Evolutionary conservation across 2,113 vertebrate genomes (phyloP).

Genomic region (Malurus cyaneus): DNA sequence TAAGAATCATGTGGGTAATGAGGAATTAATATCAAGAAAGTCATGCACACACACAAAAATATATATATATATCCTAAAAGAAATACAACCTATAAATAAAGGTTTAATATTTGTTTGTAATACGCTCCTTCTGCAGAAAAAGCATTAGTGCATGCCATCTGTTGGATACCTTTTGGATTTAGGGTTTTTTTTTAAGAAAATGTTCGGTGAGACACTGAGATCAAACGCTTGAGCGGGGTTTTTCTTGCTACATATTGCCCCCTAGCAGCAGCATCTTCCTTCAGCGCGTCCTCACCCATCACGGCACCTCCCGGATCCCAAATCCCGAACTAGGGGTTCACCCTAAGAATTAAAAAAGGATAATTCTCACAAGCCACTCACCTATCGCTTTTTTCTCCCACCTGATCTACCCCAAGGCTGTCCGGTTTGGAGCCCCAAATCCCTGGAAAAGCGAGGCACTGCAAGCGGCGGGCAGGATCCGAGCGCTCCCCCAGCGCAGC

Average conservation of each 20-base stretch:
- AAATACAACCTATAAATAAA: accelerated
- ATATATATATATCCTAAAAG: not conserved
- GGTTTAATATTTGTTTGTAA: not conserved
- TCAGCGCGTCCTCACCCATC: not conserved
- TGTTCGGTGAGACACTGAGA: too few species aligned
- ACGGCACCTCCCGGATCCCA: not conserved
- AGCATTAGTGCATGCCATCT: not conserved
- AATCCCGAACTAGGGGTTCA: not conserved
- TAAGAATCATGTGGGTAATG: accelerated
- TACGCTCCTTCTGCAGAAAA: not conserved
- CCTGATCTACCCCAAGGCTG: too few species aligned
- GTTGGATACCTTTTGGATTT: not conserved
- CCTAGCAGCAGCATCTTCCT: constrained; percentile 48
- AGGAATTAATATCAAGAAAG: not conserved
- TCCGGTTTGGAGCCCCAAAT: not conserved
- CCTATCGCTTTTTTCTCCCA: not conserved
- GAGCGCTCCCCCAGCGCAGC: not conserved
- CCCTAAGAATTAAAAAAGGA: not conserved
- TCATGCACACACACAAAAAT: accelerated
- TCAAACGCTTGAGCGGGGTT: not conserved
- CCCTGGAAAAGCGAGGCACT: not conserved
- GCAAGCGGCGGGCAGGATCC: not conserved
- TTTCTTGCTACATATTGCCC: constrained; percentile 45
- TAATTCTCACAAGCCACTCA: not conserved
- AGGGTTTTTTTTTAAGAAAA: not conserved